Base-by-base conservation (phyloP, 2,113 vertebrate genomes). In the Vanacampus margaritifer region DNA sequence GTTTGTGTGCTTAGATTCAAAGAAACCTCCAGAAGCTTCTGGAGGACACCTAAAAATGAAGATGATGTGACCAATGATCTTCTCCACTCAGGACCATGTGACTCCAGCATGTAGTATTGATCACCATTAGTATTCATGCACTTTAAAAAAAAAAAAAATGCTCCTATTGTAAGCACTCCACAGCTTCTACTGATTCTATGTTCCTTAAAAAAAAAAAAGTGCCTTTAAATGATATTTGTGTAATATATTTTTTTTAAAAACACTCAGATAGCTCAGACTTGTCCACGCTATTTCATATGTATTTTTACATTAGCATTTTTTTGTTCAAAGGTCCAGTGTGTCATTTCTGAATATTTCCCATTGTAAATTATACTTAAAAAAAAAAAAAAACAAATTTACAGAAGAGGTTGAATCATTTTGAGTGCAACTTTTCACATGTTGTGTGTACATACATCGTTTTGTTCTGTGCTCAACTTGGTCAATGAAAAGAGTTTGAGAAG, bases 21-120 rank as follows among this genome's bases (percentile, higher is more conserved):
- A 83, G 72, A 73, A 89, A 85, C 75, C 84, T 90, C 11, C 78
- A 32, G 69, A 89, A 86, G 73, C 86, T 89, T 37, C 84, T 90
- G 19, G 86, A 88, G 51, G 89, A 88, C 73, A 89, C 86, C 71
- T 91, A 65, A 76, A 43, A 75, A 60, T 63, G 64, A 36, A 1
- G 46, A 24, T 36, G 14, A 35, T n/a, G 36, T 39, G 35, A 39
- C 35, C 58, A 23, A 60, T 13, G 9, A 61, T 23, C 43, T 48
- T 37, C 58, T 74, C 53, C 71, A 72, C 84, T 86, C 86, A 89
- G 88, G 87, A 78, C 50, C 13, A 26, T 54, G 51, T 54, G 51
- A 54, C 24, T 51, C 48, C 48, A 51, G n/a, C 13, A 9, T 69
- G 67, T 74, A 57, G 67, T 84, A 71, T 75, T 11, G 9, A 23